These are phyloP conservation scores for Acanthisitta chloris DNA, from an alignment of 2,113 vertebrate species.

Conservation along the genomic window DNA sequence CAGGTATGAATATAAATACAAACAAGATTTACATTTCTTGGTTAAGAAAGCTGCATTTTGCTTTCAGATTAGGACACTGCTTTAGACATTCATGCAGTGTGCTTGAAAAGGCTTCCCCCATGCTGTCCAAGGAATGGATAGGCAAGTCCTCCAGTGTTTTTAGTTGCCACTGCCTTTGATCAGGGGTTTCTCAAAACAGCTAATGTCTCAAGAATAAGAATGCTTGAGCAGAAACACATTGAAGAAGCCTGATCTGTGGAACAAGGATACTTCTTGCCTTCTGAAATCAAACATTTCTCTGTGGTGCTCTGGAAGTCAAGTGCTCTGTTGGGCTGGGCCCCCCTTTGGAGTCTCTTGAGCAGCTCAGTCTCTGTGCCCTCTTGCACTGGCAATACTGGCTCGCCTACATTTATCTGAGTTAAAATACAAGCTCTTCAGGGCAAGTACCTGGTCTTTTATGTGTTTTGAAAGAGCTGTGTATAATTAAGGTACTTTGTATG, in stretches of 20 bases:
- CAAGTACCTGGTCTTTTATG: constrained; percentile 55
- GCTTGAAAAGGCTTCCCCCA: background rate
- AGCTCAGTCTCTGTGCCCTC: background rate
- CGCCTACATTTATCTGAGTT: constrained; percentile 52
- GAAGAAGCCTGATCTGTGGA: background rate
- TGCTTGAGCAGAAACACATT: background rate
- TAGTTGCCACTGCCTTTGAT: background rate
- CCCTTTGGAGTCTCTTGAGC: background rate
- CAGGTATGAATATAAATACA: constrained; percentile 37
- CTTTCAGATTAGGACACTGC: background rate
- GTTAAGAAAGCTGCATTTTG: background rate
- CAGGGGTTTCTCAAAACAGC: background rate
- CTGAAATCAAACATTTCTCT: background rate
- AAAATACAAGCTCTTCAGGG: constrained; percentile 64
- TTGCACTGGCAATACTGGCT: constrained; percentile 54
- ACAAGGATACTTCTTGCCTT: background rate
- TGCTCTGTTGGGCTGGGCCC: background rate
- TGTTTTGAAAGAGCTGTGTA: constrained; percentile 55
- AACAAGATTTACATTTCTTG: constrained; percentile 39
- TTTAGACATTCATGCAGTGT: background rate
- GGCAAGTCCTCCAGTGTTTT: background rate
- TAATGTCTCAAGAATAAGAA: background rate
- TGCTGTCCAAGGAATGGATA: background rate
- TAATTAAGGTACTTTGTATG: constrained; percentile 64
- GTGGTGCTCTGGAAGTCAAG: background rate